Evolutionary conservation across 2,797 vertebrate genomes (phyloP).

Genomic region (Artibeus jamaicensis): DNA sequence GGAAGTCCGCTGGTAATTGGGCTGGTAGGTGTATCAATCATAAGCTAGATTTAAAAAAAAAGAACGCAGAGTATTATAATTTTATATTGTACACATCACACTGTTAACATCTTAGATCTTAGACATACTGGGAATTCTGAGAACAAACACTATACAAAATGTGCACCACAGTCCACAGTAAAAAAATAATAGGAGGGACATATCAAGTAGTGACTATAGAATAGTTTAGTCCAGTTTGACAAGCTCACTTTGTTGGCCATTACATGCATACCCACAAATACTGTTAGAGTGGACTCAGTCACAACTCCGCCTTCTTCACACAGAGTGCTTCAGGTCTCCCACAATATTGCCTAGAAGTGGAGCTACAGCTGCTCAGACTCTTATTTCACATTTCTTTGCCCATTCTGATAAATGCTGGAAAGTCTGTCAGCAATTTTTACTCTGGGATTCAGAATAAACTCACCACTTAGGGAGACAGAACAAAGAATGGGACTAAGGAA

Average conservation of each 20-base stretch:
- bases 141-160: neutral
- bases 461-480: neutral
- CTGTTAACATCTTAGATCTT: slow-evolving; percentile 30
- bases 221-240: neutral
- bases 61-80: slow-evolving; percentile 24
- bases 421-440: neutral
- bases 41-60: slow-evolving; percentile 87
- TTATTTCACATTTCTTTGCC: slow-evolving; percentile 25
- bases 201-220: neutral
- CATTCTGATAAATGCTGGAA: slow-evolving; percentile 36
- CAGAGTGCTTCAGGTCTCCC: neutral
- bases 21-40: slow-evolving; percentile 99
- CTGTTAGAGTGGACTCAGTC: neutral
- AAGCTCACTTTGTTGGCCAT: neutral
- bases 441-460: slow-evolving; percentile 47
- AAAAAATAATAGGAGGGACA: neutral
- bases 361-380: neutral
- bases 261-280: neutral
- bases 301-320: neutral
- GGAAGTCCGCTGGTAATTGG: slow-evolving; percentile 98
- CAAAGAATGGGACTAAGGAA: slow-evolving; percentile 1
- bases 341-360: neutral
- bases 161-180: neutral
- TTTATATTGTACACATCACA: slow-evolving; percentile 8
- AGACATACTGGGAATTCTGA: neutral